A percentile compares a stretch with the other conserved stretches of the same genome.
These are phyloP conservation scores for Lepidochitona cinerea DNA, from an alignment of 2,888 invertebrate species.

Conservation along the genomic window DNA sequence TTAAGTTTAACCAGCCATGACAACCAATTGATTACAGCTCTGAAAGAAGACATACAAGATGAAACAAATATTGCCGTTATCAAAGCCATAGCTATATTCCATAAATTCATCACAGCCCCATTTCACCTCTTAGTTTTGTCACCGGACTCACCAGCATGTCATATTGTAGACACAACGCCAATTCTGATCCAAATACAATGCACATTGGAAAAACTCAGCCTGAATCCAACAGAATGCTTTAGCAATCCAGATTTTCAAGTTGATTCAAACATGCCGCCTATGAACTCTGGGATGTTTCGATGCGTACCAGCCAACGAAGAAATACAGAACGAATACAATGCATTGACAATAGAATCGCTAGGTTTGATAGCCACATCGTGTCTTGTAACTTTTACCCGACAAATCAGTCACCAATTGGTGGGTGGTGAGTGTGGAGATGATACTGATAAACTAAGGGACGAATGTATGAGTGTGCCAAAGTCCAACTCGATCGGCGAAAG, in stretches of 20 bases:
- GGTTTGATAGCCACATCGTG: neutral
- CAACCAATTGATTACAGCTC: neutral
- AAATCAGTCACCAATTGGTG: neutral
- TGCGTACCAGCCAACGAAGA: neutral
- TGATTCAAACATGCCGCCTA: neutral
- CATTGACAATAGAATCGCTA: neutral
- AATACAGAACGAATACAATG: neutral
- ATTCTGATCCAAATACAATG: neutral
- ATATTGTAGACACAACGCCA: neutral
- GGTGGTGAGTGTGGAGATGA: neutral
- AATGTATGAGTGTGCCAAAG: neutral
- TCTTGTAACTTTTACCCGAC: neutral
- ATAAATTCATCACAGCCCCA: neutral
- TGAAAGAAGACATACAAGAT: neutral
- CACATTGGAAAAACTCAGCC: no score
- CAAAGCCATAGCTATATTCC: neutral
- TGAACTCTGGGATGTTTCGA: neutral
- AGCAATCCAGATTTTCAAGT: neutral
- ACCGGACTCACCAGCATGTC: neutral
- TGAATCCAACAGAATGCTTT: no score
- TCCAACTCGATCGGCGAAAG: neutral
- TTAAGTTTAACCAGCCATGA: neutral
- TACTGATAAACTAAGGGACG: neutral
- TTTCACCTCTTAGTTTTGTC: neutral
- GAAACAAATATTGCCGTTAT: neutral